These are phyloP conservation scores for Margarornis squamiger DNA, from an alignment of 2,797 vertebrate genomes.

Conservation along the genomic window DNA sequence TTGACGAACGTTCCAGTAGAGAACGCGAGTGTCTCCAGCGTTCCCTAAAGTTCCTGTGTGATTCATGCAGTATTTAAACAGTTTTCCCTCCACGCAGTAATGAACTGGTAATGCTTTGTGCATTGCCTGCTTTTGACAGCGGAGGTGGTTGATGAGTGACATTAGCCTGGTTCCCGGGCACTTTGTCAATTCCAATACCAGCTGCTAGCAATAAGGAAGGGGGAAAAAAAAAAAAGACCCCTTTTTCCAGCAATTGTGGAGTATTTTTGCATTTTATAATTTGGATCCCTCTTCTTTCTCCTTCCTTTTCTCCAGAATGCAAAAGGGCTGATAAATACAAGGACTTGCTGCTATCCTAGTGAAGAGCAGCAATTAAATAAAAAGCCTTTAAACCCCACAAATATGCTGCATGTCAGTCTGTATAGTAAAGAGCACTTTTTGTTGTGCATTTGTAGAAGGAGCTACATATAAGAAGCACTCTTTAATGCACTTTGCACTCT, in stretches of 20 bases:
- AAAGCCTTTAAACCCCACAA: constrained; percentile 48
- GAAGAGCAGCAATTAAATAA: not conserved
- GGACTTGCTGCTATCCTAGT: not conserved
- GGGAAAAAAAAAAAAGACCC: not conserved
- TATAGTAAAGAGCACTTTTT: constrained; percentile 36
- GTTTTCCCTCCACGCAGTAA: not conserved
- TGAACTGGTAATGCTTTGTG: not conserved
- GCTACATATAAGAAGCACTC: constrained; percentile 49
- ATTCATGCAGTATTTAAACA: not conserved
- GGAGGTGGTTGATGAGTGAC: constrained; percentile 24
- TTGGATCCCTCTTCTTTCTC: not conserved
- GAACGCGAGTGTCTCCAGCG: fast-evolving
- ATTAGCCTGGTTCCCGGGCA: not conserved
- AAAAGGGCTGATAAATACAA: constrained; percentile 32
- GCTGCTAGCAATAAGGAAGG: constrained; percentile 50
- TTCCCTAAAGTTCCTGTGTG: not conserved
- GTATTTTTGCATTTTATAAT: not conserved
- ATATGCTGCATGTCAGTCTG: constrained; percentile 3
- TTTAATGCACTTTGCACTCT: constrained; percentile 73
- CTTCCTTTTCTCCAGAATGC: not conserved
- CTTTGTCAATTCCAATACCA: not conserved
- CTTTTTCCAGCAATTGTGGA: not conserved
- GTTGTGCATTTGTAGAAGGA: not conserved
- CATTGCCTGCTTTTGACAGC: not conserved
- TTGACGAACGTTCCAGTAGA: not conserved